Conservation (phyloP, 2,888 invertebrate genomes). For the Drosophila sordidula region DNA sequence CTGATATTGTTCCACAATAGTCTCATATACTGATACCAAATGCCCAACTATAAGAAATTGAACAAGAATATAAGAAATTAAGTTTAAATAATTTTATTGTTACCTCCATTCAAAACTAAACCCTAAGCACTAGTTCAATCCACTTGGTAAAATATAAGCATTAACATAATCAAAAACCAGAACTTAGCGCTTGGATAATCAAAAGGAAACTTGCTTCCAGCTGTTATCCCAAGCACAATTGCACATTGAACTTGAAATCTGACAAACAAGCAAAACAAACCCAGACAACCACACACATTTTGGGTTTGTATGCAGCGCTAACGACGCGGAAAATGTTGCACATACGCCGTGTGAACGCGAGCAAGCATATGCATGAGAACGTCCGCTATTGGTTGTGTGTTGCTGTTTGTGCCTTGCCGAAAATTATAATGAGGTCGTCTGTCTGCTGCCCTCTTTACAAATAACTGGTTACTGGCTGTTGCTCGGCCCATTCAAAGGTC, state of each 20-base stretch:
- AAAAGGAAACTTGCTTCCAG: slow-evolving; percentile 23
- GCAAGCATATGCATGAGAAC: slow-evolving; percentile 23
- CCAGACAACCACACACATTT: slow-evolving; percentile 1
- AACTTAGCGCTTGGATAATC: slow-evolving; percentile 13
- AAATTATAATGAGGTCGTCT: slow-evolving; percentile 71
- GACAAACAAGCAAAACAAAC: slow-evolving; percentile 6
- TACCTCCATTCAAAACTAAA: too few relatives aligned
- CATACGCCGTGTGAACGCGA: slow-evolving; percentile 47
- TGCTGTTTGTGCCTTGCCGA: slow-evolving; percentile 19
- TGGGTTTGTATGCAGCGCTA: slow-evolving; percentile 25
- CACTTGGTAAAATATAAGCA: background rate
- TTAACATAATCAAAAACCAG: slow-evolving; percentile 22
- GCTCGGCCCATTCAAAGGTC: slow-evolving; percentile 53
- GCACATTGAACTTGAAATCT: slow-evolving; percentile 45
- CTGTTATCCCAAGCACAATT: slow-evolving; percentile 15
- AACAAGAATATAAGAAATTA: too few relatives aligned
- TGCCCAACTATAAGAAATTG: too few relatives aligned
- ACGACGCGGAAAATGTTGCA: slow-evolving; percentile 50
- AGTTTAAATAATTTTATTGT: background rate
- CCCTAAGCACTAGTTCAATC: background rate
- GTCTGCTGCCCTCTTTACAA: slow-evolving; percentile 26
- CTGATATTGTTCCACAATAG: too few relatives aligned
- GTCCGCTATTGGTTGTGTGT: background rate
- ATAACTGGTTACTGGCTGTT: slow-evolving; percentile 28
- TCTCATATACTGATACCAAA: too few relatives aligned